Base-by-base conservation (phyloP, 2,797 vertebrate genomes). In the Aphelocoma californica region DNA sequence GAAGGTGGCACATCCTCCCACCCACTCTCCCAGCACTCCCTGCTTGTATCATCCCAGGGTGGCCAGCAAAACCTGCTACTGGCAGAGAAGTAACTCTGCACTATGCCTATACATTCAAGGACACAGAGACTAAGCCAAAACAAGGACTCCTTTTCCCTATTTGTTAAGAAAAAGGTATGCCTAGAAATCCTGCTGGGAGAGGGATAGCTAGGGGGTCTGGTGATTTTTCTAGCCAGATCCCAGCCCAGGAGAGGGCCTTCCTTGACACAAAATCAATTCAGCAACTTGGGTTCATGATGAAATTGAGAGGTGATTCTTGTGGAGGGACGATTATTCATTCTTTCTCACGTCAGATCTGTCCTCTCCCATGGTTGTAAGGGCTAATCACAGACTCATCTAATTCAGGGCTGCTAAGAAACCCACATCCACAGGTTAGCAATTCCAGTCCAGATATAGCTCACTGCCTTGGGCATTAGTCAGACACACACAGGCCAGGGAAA, bases 381-480 rank as follows among this genome's bases (percentile, higher is more conserved):
- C 64, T 88, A 90, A 88, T 94, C 66, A 86, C 69, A 80, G 73
- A 80, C 34, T 31, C 18, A 12, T 34, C 26, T 47, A 78, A 93
- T 51, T 87, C 71, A 93, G 48, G 19, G 34, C 61, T 78, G 50
- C 87, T 82, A 60, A 84, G 56, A 95, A 83, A 87, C 26, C 20
- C 50, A 84, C 16, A 54, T 45, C 47, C 57, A 74, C 9, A 81
- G 65, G 78, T 88, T 67, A 70, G 64, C 47, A 92, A 32, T 67
- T 81, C 56, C 53, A 84, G 69, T 61, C 66, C 85, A 90, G 87
- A 90, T 86, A 90, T 15, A 93, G 66, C 74, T 88, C 91, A 67
- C 42, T 53, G 82, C 62, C 87, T 90, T 82, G 50, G 72, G 73
- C 77, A 47, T 81, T 81, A 72, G n/a, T 83, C 61, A 94, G 93